A percentile compares a stretch with the other conserved stretches of the same genome.
phyloP scores from a whole-genome alignment of 2,888 invertebrate species.

The Caenorhabditis panamensis region DNA sequence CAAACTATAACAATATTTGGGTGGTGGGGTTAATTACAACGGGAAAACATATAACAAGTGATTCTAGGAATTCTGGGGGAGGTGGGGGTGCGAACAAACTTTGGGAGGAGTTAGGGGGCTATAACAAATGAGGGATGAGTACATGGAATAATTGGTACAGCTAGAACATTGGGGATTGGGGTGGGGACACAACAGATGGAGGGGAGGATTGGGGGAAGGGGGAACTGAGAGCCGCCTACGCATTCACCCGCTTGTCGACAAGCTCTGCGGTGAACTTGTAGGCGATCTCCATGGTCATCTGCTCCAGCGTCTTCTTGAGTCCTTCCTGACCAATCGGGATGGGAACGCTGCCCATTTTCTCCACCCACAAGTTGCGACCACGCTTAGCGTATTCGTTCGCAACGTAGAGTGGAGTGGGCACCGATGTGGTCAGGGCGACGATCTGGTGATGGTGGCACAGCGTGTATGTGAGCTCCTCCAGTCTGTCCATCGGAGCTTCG shows the following conservation, averaged over 20 bases:
- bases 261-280: conserved; percentile 4
- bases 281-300: conserved; percentile 4
- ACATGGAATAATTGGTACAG: neutral
- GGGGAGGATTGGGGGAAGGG: neutral
- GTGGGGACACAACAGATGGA: neutral
- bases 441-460: conserved; percentile 77
- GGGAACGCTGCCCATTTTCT: neutral
- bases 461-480: conserved; percentile 72
- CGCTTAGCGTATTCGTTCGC: conserved; percentile 76
- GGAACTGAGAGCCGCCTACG: neutral
- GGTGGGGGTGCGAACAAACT: neutral
- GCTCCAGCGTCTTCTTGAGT: neutral
- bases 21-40: no score
- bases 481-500: conserved; percentile 64
- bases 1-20: no score
- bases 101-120: neutral
- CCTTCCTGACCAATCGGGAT: neutral
- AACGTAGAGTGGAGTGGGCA: conserved; percentile 77
- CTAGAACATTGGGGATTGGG: neutral
- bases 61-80: no score
- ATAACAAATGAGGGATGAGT: neutral
- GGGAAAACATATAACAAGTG: no score
- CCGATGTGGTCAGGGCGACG: conserved; percentile 68
- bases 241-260: conserved; percentile 27
- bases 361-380: conserved; percentile 62